These are phyloP conservation scores for Hystrix brachyura DNA, from an alignment of 2,113 vertebrate species.

Conservation along the genomic window DNA sequence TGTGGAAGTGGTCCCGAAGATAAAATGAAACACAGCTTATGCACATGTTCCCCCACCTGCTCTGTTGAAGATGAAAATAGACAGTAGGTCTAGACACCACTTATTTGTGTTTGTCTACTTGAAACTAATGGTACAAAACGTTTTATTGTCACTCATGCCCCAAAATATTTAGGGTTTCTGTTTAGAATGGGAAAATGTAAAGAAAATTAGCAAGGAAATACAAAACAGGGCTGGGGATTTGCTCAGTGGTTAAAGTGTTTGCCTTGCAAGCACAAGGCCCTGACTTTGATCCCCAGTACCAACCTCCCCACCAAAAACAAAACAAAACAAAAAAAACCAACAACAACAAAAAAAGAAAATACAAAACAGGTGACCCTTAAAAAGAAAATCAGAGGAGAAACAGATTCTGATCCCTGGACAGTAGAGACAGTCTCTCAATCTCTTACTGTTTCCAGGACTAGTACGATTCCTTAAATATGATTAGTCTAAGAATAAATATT, in stretches of 20 bases:
- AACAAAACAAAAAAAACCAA: not conserved
- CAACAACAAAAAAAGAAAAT: not conserved
- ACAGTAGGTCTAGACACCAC: rapidly evolving
- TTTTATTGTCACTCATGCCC: not conserved
- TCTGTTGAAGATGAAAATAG: not conserved
- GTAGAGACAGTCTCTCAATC: not conserved
- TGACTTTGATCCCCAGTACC: too few relatives aligned
- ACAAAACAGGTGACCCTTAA: not conserved
- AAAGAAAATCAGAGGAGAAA: not conserved
- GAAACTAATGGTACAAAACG: not conserved
- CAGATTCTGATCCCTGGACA: not conserved
- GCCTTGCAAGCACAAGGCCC: too few relatives aligned
- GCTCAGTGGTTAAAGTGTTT: too few relatives aligned
- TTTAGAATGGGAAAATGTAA: not conserved
- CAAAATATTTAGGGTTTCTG: not conserved
- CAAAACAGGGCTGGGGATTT: not conserved
- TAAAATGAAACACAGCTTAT: not conserved
- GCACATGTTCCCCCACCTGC: not conserved
- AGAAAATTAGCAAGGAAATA: not conserved
- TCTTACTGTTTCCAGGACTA: not conserved
- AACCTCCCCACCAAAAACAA: too few relatives aligned
- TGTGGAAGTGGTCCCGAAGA: not conserved
- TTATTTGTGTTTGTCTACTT: not conserved
- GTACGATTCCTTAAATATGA: not conserved
- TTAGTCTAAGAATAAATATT: not conserved